Evolutionary conservation across 2,797 vertebrate species (phyloP).

Genomic region (Choloepus didactylus): DNA sequence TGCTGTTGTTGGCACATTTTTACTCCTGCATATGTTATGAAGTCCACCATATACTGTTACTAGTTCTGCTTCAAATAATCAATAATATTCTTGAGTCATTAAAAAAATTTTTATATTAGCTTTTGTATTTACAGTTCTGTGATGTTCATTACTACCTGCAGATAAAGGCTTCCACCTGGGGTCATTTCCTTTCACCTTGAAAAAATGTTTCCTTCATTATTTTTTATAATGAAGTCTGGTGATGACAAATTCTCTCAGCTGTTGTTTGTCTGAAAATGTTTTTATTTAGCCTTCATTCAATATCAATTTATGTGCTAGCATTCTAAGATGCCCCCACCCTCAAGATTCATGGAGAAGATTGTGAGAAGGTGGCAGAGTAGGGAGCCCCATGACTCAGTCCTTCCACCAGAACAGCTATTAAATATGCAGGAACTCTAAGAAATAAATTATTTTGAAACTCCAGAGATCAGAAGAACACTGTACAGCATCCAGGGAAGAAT

Average conservation of each 20-base stretch:
- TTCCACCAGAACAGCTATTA: too few species aligned
- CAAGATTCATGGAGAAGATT: not conserved
- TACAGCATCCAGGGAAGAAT: too few species aligned
- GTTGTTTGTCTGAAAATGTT: not conserved
- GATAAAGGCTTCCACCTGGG: not conserved
- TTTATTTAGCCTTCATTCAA: not conserved
- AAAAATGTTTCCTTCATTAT: not conserved
- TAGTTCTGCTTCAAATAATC: not conserved
- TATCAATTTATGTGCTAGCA: not conserved
- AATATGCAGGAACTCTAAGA: too few species aligned
- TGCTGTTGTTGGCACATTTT: not conserved
- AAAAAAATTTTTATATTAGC: slow-evolving; percentile 20
- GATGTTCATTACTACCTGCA: not conserved
- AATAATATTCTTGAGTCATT: slow-evolving; percentile 14
- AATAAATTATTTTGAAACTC: too few species aligned
- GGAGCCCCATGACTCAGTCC: too few species aligned
- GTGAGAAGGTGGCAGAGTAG: too few species aligned
- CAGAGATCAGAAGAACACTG: too few species aligned
- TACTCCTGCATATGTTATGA: not conserved
- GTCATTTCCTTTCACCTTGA: not conserved
- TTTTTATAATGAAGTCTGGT: not conserved
- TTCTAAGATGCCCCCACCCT: not conserved
- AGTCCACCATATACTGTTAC: not conserved
- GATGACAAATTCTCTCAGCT: not conserved
- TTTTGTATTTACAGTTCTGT: not conserved